Percentiles rank a stretch among this genome's conserved stretches.
These are phyloP conservation scores for Cladopsammia gracilis DNA, from an alignment of 64 coral and sea anemone genomes.

Conservation along the genomic window DNA sequence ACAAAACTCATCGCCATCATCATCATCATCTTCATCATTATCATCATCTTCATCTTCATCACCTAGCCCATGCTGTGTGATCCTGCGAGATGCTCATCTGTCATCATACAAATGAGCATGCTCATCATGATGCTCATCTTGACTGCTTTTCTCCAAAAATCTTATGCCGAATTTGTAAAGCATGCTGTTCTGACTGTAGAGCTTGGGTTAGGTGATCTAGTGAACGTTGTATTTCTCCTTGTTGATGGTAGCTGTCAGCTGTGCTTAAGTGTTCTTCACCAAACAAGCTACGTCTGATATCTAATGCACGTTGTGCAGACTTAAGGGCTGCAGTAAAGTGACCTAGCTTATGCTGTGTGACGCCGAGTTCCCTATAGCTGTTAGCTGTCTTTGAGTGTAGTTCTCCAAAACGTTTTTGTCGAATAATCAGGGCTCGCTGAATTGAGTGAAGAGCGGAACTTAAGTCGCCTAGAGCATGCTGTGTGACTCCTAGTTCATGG, in stretches of 20 bases:
- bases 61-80: no score
- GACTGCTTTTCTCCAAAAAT: not conserved
- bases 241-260: not conserved
- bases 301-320: not conserved
- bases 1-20: no score
- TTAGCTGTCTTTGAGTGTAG: not conserved
- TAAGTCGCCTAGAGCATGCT: no score
- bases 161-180: not conserved
- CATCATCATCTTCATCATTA: no score
- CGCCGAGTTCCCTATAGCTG: not conserved
- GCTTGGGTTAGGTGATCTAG: not conserved
- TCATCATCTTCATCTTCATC: no score
- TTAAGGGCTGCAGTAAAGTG: not conserved
- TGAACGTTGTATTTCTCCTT: not conserved
- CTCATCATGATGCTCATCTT: not conserved
- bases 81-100: no score
- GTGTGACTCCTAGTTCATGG: no score
- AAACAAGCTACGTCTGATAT: not conserved
- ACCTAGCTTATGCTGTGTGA: not conserved
- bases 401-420: no score
- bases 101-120: no score
- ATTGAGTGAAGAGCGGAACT: no score
- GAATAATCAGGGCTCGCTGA: no score
- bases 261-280: constrained; percentile 1
- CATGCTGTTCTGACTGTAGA: not conserved